Evolutionary conservation across 2,888 invertebrate species (phyloP).

Genomic region (Rotaria macrura): DNA sequence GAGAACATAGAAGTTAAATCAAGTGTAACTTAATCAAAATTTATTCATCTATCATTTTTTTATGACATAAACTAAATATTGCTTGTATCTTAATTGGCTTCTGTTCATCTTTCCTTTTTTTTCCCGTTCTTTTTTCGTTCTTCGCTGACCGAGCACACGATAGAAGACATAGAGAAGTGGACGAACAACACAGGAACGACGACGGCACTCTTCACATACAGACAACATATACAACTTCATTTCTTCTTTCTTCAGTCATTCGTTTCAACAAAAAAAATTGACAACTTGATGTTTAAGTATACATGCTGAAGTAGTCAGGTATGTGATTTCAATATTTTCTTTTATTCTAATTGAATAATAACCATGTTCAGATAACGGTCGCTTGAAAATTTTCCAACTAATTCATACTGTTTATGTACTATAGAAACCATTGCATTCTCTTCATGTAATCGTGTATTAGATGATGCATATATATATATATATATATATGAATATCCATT

Average conservation of each 20-base stretch:
- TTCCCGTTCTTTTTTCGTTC: background rate
- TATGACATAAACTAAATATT: background rate
- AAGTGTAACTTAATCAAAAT: background rate
- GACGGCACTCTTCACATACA: background rate
- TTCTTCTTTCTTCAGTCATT: background rate
- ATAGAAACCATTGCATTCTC: no score
- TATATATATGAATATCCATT: no score
- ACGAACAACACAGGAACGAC: background rate
- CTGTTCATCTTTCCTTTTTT: background rate
- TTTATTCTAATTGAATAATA: no score
- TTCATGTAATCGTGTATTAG: no score
- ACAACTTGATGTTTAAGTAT: background rate
- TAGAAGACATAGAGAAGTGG: background rate
- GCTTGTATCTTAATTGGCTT: background rate
- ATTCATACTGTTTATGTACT: no score
- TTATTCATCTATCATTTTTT: background rate
- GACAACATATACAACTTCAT: background rate
- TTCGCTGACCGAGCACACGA: background rate
- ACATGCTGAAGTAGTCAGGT: background rate
- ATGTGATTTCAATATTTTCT: background rate
- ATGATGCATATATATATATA: no score
- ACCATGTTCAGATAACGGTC: no score
- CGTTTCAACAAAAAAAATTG: background rate
- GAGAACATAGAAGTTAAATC: background rate
- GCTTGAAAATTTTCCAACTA: no score